Evolutionary conservation across 2,113 vertebrate species (phyloP), one percentile per base, ranked within the genome.

Genomic region (Motacilla alba): DNA sequence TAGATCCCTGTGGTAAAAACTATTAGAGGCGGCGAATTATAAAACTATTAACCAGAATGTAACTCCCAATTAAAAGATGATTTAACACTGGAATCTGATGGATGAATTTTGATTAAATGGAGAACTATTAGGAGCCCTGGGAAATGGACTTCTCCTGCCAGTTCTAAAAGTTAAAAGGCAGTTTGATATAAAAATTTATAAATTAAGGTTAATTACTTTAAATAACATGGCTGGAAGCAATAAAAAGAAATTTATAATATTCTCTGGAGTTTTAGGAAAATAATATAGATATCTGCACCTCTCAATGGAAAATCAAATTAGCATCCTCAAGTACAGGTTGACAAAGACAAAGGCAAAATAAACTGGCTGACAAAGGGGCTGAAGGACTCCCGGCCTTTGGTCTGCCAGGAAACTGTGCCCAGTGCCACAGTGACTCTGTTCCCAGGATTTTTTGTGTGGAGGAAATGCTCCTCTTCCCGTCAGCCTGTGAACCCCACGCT

Each of bases 51-150:
- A 99, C 98, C 99, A 99, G 99, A 99, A 99, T 99, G 99, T 99
- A 99, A 99, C 98, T 99, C 98, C 99, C 99, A 99, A 99, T 99
- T 99, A 99, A 99, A 99, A 99, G 98, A 99, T 99, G 99, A 99
- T 99, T 99, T 99, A 99, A 99, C 99, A 99, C 98, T 99, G 98
- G 99, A 99, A 99, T 99, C 99, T 99, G 99, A 99, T 99, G 99
- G 99, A 99, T 99, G 99, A 99, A 99, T 99, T 99, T 99, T 99
- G 99, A 99, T 99, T 99, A 99, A 99, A 99, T 98, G 97, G 98
- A 99, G 99, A 98, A 98, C 98, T 98, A 99, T 99, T 99, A 99
- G 98, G 98, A 99, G 99, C 98, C 93, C 95, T 98, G 99, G 99
- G 99, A 99, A 98, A 98, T 98, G 98, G 98, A 98, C 98, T 98